Base-by-base conservation (phyloP, 2,113 vertebrate species). In the Anguilla japonica region DNA sequence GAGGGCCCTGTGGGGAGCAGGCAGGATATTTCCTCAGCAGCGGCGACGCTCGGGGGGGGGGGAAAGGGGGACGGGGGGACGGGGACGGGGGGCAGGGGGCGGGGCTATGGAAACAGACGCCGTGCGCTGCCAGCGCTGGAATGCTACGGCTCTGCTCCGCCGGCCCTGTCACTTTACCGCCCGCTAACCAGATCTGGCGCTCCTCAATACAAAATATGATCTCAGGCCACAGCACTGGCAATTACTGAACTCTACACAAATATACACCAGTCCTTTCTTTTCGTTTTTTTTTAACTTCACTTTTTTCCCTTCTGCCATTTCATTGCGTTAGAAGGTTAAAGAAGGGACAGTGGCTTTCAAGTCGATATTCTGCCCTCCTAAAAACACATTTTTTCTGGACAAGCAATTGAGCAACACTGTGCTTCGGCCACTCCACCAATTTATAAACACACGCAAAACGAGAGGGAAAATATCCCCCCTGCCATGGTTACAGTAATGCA, bases 191-290 rank as follows among this genome's bases (percentile, higher is more conserved):
- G 89, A 90, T 91, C 91, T 93, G 93, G 90, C 92, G 83, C 89
- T 39, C 86, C 85, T 88, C 85, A 86, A 80, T 87, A 87, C 88
- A 91, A 89, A 93, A 92, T 84, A 89, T 91, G 89, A 89, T 87
- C 91, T 87, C 89, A 88, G 87, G 87, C 91, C 90, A 91, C 67
- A 87, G 88, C 88, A 86, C 87, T 60, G 88, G 90, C 89, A 93
- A 93, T 93, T 93, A 92, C 88, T 91, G 89, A 90, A 92, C 89
- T 86, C 91, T 90, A 89, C 86, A 91, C 92, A 94, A 93, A 92
- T 91, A 94, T 82, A 93, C 82, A 87, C 79, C 53, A 84, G 8
- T 53, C 1, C 90, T 91, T 91, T 92, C 90, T 80, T 87, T 63
- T 87, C 84, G 86, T 87, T 80, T 87, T 78, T 88, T 88, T 91